Conservation (phyloP, 2,113 vertebrate species). For the Marmota flaviventris region DNA sequence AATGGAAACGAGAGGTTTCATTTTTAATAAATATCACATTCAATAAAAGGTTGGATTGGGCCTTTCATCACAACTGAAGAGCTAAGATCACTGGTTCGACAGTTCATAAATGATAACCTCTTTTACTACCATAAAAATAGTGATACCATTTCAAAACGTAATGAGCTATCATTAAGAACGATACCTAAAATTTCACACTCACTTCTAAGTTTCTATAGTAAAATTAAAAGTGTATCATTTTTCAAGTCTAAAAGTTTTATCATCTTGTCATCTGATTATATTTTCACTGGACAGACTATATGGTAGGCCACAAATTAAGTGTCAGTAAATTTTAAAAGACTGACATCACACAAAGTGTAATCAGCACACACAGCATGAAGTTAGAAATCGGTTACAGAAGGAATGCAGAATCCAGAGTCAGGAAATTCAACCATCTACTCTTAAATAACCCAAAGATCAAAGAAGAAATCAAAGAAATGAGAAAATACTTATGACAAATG, state of each 20-base stretch:
- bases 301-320: not conserved
- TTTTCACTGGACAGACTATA: not conserved
- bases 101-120: slow-evolving; percentile 82
- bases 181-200: slow-evolving; percentile 50
- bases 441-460: not conserved
- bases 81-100: slow-evolving; percentile 83
- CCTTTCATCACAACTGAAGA: slow-evolving; percentile 84
- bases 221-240: slow-evolving; percentile 42
- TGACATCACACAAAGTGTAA: not conserved
- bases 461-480: not conserved
- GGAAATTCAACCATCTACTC: not conserved
- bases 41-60: slow-evolving; percentile 85
- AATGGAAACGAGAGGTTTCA: slow-evolving; percentile 84
- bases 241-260: not conserved
- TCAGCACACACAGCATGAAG: not conserved
- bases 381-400: not conserved
- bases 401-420: not conserved
- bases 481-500: not conserved
- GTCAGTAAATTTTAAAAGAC: not conserved
- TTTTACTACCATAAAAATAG: slow-evolving; percentile 72
- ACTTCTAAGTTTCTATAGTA: slow-evolving; percentile 69
- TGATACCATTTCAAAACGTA: slow-evolving; percentile 74
- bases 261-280: not conserved
- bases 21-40: slow-evolving; percentile 87
- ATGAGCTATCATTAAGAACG: slow-evolving; percentile 75